phyloP scores from a whole-genome alignment of 2,888 invertebrate genomes.

The Harpagoxenus sublaevis region DNA sequence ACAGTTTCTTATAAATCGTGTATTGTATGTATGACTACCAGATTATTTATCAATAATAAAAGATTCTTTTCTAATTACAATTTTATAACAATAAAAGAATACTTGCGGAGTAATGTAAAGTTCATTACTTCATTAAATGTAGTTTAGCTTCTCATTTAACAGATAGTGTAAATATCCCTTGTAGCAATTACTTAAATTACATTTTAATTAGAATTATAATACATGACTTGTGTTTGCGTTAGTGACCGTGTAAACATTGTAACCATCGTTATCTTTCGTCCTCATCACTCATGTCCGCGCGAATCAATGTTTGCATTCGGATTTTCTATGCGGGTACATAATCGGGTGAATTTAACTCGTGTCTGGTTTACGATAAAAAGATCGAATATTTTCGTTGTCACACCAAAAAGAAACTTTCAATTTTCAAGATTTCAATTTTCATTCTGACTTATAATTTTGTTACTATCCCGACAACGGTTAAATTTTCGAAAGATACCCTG shows the following conservation, averaged over 20 bases:
- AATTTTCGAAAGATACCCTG: too few species aligned
- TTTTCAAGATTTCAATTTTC: too few species aligned
- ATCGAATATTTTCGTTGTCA: conserved; percentile 28
- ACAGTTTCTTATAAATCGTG: not conserved
- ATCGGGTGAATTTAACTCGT: conserved; percentile 24
- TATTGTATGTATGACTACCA: not conserved
- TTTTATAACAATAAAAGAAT: conserved; percentile 4
- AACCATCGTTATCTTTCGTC: conserved; percentile 44
- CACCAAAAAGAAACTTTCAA: not conserved
- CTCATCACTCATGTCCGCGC: conserved; percentile 37
- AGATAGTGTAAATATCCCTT: conserved; percentile 25
- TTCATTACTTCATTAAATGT: not conserved
- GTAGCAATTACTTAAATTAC: conserved; percentile 36
- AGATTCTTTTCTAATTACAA: not conserved
- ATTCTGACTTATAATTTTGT: too few species aligned
- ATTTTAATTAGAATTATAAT: conserved; percentile 48
- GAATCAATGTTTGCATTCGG: conserved; percentile 40
- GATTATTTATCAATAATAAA: not conserved
- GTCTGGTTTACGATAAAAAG: conserved; percentile 39
- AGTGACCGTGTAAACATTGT: conserved; percentile 31
- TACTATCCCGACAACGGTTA: too few species aligned
- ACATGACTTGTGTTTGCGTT: conserved; percentile 17
- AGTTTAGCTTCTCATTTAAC: not conserved
- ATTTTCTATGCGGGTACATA: conserved; percentile 40
- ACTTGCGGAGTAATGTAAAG: not conserved